Conservation (phyloP, 2,797 vertebrate genomes). For the Malurus leucopterus region DNA sequence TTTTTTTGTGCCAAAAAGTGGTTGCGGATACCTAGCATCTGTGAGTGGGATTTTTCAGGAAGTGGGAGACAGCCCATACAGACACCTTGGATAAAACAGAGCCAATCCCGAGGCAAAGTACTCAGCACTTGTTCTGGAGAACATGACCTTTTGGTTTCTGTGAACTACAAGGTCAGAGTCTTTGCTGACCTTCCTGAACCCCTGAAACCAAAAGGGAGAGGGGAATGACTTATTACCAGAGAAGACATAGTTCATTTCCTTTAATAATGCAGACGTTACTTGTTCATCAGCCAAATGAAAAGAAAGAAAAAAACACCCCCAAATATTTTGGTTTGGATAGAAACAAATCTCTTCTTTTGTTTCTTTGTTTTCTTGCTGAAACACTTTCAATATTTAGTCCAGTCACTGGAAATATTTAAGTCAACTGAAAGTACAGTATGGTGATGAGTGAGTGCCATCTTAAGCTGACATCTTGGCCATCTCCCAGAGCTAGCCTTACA, state of each 20-base stretch:
- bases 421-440: not conserved
- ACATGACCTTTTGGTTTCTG: not conserved
- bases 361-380: constrained; percentile 12
- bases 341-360: not conserved
- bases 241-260: not conserved
- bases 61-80: not conserved
- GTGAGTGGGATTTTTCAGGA: not conserved
- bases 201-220: not conserved
- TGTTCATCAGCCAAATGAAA: not conserved
- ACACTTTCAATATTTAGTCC: not conserved
- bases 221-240: not conserved
- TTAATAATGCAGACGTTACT: not conserved
- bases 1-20: not conserved
- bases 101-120: not conserved
- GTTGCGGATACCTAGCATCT: not conserved
- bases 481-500: not conserved
- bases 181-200: not conserved
- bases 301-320: not conserved
- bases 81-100: not conserved
- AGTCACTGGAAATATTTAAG: not conserved
- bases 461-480: not conserved
- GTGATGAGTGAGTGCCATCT: not conserved
- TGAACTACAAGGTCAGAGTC: not conserved
- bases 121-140: not conserved
- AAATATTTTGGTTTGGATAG: not conserved